These are phyloP conservation scores for Nannoperca obscura DNA, from an alignment of 2,797 vertebrate genomes.

Conservation along the genomic window DNA sequence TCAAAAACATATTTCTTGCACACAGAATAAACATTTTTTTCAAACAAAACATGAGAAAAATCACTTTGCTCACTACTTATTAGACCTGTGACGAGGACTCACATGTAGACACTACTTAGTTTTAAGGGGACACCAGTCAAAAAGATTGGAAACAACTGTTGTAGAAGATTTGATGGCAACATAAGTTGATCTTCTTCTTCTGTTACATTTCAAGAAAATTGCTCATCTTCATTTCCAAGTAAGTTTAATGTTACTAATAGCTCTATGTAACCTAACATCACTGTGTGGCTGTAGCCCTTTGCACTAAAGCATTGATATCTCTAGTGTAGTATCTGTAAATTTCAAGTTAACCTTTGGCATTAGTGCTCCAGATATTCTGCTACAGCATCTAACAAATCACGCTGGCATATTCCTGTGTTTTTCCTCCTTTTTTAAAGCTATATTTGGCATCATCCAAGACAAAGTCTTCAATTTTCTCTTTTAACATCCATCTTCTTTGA, in stretches of 20 bases:
- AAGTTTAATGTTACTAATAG: neutral
- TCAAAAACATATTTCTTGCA: neutral
- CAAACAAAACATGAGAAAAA: neutral
- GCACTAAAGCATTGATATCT: neutral
- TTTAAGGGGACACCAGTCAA: neutral
- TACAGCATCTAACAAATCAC: neutral
- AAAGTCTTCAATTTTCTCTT: constrained; percentile 9
- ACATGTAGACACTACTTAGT: neutral
- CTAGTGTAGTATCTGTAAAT: neutral
- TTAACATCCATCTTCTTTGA: constrained; percentile 1
- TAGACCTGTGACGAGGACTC: too few species aligned
- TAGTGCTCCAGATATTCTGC: constrained; percentile 1
- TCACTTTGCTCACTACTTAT: neutral
- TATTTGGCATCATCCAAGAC: neutral
- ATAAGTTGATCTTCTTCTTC: neutral
- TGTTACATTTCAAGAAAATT: neutral
- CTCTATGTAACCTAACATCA: neutral
- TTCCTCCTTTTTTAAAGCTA: neutral
- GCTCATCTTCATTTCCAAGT: neutral
- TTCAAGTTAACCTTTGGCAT: neutral
- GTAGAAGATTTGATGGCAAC: neutral
- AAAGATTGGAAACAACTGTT: neutral
- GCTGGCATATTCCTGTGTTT: neutral
- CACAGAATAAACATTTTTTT: neutral
- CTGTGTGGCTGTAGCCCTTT: neutral